A percentile compares a stretch with the other conserved stretches of the same genome.
Evolutionary conservation across 2,888 invertebrate genomes (phyloP).

Genomic region (Acronicta psi): DNA sequence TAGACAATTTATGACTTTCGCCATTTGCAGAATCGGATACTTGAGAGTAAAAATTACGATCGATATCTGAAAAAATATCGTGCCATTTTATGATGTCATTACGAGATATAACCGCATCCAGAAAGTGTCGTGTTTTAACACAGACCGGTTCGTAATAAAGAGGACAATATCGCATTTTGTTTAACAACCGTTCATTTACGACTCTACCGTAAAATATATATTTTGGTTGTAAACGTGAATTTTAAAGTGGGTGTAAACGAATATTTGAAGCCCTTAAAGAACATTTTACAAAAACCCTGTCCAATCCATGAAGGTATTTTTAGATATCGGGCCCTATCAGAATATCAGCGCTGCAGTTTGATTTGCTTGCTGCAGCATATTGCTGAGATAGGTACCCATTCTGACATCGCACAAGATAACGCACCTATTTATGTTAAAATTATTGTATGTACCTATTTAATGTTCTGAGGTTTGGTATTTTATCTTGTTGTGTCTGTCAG

Average conservation of each 20-base stretch:
- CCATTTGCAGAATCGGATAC: no score
- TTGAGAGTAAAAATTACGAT: not conserved
- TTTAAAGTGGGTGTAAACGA: constrained; percentile 52
- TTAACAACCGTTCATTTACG: constrained; percentile 60
- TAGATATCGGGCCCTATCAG: no score
- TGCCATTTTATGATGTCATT: constrained; percentile 55
- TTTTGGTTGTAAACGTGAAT: constrained; percentile 48
- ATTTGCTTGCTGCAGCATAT: no score
- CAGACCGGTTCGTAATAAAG: constrained; percentile 58
- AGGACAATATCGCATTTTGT: constrained; percentile 64
- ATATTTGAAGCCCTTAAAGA: constrained; percentile 39
- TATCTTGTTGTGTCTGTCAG: no score
- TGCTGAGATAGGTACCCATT: no score
- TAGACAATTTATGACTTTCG: no score
- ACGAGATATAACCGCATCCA: constrained; percentile 53
- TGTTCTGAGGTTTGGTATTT: no score
- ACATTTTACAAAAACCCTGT: not conserved
- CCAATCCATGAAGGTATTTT: no score
- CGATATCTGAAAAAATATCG: constrained; percentile 7
- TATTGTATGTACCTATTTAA: no score
- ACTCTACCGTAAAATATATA: constrained; percentile 52
- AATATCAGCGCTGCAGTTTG: no score
- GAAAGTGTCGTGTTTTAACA: constrained; percentile 47
- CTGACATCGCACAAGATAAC: no score
- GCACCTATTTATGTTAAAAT: no score